Evolutionary conservation across 2,888 invertebrate genomes (phyloP).

Genomic region (Dicycla oo): DNA sequence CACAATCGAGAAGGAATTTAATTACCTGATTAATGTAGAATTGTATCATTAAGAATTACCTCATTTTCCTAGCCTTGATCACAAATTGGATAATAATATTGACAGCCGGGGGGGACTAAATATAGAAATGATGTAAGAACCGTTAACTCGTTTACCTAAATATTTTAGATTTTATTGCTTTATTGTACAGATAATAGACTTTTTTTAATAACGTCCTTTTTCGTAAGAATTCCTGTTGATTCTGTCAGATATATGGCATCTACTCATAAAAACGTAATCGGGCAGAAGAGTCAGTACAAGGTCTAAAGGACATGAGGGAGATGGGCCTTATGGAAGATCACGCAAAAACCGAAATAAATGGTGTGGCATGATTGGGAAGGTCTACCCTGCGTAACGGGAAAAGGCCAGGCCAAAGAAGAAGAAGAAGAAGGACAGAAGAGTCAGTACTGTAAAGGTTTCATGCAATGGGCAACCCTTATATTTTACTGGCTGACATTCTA

Average conservation of each 20-base stretch:
- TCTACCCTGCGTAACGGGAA: no score
- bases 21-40: slow-evolving; percentile 45
- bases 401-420: no score
- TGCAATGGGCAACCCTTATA: no score
- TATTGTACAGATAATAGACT: slow-evolving; percentile 2
- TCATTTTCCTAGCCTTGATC: slow-evolving; percentile 44
- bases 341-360: no score
- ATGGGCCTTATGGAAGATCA: no score
- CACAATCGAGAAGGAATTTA: slow-evolving; percentile 29
- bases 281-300: not conserved
- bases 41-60: slow-evolving; percentile 43
- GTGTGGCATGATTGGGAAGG: no score
- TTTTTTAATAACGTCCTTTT: not conserved
- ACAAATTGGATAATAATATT: slow-evolving; percentile 35
- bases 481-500: no score
- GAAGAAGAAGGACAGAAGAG: no score
- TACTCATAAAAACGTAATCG: not conserved
- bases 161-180: slow-evolving; percentile 39
- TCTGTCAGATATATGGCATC: not conserved
- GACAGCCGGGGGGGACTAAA: slow-evolving; percentile 7
- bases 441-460: no score
- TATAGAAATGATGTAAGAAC: slow-evolving; percentile 34
- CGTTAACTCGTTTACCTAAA: slow-evolving; percentile 40
- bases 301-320: no score
- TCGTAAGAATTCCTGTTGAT: not conserved